These are phyloP conservation scores for Gambelia wislizenii DNA, from an alignment of 2,797 vertebrate species.

Conservation along the genomic window DNA sequence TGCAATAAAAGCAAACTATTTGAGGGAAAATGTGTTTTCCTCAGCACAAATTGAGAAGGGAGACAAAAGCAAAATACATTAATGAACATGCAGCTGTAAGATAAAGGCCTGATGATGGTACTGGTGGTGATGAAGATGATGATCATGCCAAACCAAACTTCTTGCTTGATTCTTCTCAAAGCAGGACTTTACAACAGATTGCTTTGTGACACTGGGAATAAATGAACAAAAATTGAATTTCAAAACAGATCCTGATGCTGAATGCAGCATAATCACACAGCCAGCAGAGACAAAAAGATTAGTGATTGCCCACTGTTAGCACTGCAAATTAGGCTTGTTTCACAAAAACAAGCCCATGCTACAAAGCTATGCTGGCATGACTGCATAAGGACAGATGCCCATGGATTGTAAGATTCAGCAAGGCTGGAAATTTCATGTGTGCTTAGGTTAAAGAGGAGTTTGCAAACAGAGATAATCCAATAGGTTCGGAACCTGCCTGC, in stretches of 20 bases:
- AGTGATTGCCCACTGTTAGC: constrained; percentile 43
- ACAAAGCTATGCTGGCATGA: constrained; percentile 28
- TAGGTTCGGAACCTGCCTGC: constrained; percentile 17
- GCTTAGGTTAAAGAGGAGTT: constrained; percentile 31
- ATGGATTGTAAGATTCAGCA: neutral
- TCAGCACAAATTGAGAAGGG: constrained; percentile 46
- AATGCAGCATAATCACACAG: neutral
- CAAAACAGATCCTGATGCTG: constrained; percentile 30
- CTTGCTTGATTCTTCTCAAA: constrained; percentile 26
- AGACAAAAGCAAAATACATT: constrained; percentile 52
- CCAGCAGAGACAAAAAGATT: constrained; percentile 30
- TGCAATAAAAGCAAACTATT: constrained; percentile 38
- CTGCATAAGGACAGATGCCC: constrained; percentile 31
- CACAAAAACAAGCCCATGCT: constrained; percentile 24
- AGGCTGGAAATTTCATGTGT: constrained; percentile 29
- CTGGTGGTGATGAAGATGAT: neutral
- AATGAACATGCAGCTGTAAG: constrained; percentile 45
- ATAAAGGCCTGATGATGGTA: constrained; percentile 20
- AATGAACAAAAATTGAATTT: constrained; percentile 37
- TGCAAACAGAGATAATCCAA: constrained; percentile 36
- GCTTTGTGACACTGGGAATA: constrained; percentile 37
- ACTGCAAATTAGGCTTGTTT: constrained; percentile 45
- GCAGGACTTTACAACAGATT: constrained; percentile 30
- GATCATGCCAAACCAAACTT: constrained; percentile 22
- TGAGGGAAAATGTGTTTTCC: constrained; percentile 31